Evolutionary conservation across 2,888 invertebrate species (phyloP).

Genomic region (Napeogenes sylphis): DNA sequence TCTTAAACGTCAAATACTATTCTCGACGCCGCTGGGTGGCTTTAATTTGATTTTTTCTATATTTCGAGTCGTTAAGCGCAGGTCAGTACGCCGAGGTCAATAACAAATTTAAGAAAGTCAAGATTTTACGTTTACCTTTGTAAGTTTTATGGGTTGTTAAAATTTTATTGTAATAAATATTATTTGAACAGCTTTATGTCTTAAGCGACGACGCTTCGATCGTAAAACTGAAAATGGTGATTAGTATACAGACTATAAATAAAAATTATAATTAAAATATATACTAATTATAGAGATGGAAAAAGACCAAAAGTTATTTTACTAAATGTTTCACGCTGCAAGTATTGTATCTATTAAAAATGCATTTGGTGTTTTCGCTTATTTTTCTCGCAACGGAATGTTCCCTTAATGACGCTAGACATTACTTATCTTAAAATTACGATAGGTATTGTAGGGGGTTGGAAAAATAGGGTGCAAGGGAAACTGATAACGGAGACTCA

Average conservation of each 20-base stretch:
- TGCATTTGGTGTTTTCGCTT: conserved; percentile 62
- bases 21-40: conserved; percentile 38
- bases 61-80: conserved; percentile 55
- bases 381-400: conserved; percentile 42
- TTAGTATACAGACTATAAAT: neutral
- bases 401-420: conserved; percentile 65
- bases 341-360: conserved; percentile 49
- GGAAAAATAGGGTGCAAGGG: conserved; percentile 49
- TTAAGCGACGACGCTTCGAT: conserved; percentile 32
- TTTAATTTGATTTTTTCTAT: conserved; percentile 50
- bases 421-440: conserved; percentile 75
- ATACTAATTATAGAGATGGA: no score
- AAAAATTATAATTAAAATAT: neutral
- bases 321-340: no score
- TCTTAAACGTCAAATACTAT: conserved; percentile 71
- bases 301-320: no score
- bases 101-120: conserved; percentile 54
- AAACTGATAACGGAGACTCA: conserved; percentile 68
- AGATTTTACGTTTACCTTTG: conserved; percentile 46
- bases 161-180: conserved; percentile 59
- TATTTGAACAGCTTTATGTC: conserved; percentile 41
- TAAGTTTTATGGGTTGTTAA: conserved; percentile 54
- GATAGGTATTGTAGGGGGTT: conserved; percentile 59
- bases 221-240: neutral
- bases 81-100: conserved; percentile 52